Base-by-base conservation (phyloP, 2,113 vertebrate species). In the Burhinus oedicnemus region DNA sequence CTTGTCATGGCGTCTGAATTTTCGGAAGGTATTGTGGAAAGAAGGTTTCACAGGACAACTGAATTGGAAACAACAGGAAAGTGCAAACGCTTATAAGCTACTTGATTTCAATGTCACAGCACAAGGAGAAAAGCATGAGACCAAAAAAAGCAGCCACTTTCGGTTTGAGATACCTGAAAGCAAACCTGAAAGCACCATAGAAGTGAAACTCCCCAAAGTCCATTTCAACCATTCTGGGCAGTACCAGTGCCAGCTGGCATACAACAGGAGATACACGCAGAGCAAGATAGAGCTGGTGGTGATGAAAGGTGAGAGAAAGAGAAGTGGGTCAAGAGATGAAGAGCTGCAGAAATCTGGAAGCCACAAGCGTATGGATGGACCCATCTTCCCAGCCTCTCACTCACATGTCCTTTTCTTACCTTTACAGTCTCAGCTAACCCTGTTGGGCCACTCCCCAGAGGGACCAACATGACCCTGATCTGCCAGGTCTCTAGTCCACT, bases 251-350 rank as follows among this genome's bases (percentile, higher is more conserved):
- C 49, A 72, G 65, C 22, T 98, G 68, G 44, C 2, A 1, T 91
- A 96, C 71, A 42, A n/a, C 6, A 4, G 11, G 40, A 29, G 58
- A 87, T 1, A 12, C 0, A 3, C 44, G 8, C 15, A 45, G 18
- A 96, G 68, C 71, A 34, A 51, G 34, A 97, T 95, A 83, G 94
- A 96, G 8, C 95, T 98, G 8, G 91, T 98, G 72, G 96, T 98
- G 74, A 96, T 98, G 98, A 96, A 21, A 95, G 97, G 98, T 98
- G 87, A 97, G 96, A 90, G 51, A 42, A 91, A 58, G 30, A 78
- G 16, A 77, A 79, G 42, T 17, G 11, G 11, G 16, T 66, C 16
- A 30, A 29, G n/a, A 61, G 44, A 76, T 7, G 40, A 72, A 26
- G 17, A 61, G 27, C 47, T 91, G 16, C 44, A 89, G 70, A 62